Conservation (phyloP, 1,140 invertebrate genomes). For the Sycophila sp. region DNA sequence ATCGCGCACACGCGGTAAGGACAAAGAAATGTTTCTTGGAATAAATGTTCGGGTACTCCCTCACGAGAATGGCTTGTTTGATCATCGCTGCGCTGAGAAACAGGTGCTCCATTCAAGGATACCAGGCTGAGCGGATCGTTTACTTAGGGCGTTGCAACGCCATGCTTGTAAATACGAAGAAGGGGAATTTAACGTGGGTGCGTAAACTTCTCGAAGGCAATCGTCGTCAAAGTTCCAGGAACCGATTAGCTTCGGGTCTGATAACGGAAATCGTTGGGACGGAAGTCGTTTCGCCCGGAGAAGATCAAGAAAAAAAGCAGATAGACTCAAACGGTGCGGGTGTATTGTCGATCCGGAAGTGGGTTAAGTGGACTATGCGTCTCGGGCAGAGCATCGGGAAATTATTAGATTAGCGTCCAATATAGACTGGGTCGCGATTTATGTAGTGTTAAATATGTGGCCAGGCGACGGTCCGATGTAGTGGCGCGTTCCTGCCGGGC, state of each 20-base stretch:
- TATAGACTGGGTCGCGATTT: slow-evolving; percentile 55
- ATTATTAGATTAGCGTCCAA: slow-evolving; percentile 58
- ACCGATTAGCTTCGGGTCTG: neutral
- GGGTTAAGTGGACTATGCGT: slow-evolving; percentile 9
- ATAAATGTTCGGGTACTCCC: too few species aligned
- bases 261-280: slow-evolving; percentile 15
- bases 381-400: slow-evolving; percentile 44
- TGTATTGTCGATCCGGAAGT: neutral
- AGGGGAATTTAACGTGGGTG: slow-evolving; percentile 4
- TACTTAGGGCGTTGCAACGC: slow-evolving; percentile 15
- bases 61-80: neutral
- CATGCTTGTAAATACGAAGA: slow-evolving; percentile 1
- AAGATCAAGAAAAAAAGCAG: neutral
- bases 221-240: neutral
- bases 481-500: neutral
- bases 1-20: too few species aligned
- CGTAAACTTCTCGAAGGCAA: neutral
- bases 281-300: neutral
- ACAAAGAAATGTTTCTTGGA: neutral
- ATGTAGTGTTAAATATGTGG: slow-evolving; percentile 67
- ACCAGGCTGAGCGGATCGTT: neutral
- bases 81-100: neutral
- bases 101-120: slow-evolving; percentile 17
- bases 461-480: slow-evolving; percentile 41
- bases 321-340: neutral